Evolutionary conservation across 1,140 invertebrate genomes (phyloP), one percentile per base, ranked within the genome.

Genomic region (Octopus bimaculoides): DNA sequence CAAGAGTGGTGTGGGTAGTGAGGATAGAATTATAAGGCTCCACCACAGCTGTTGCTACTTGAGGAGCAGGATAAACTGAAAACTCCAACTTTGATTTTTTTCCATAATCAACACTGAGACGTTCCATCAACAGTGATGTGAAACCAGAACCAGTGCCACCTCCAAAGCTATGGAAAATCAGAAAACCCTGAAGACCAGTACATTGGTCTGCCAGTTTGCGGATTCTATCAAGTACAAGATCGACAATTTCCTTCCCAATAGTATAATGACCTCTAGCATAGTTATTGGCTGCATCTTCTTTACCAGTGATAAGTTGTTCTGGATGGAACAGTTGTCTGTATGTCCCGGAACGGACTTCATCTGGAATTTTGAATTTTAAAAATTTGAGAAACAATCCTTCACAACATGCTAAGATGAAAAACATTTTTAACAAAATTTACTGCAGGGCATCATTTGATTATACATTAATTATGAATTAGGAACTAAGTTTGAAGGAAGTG

Each of bases 141-240:
- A 97, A 97, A 5, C 95, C 95, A 54, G 95, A 96, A 8, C 95
- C 95, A 82, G 96, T 96, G 71, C 95, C 95, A 69, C 96, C 96
- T 73, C 96, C 96, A 88, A 97, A 97, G 0, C 95, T 95, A 89
- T 96, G 95, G 90, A 96, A 97, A 83, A 97, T 94, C 14, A 97
- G 91, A 89, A 97, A 97, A 20, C 96, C 96, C 89, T 97, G 95
- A 1, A 94, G 90, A 53, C 95, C 95, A 73, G 94, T 94, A 89
- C 96, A 97, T 90, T 96, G 94, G 87, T 97, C 96, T 12, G 95
- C 94, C 79, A 95, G 90, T 89, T 95, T 95, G 20, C 82, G 53
- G 80, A 95, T 93, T 77, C 94, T 90, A 87, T 96, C 95, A 81
- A 96, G 87, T 5, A 96, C 95, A 26, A 94, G 86, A 84, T 96